Evolutionary conservation across 2,888 invertebrate species (phyloP), one percentile per base, ranked within the genome.

Genomic region (Eueremaeus valkanovi): DNA sequence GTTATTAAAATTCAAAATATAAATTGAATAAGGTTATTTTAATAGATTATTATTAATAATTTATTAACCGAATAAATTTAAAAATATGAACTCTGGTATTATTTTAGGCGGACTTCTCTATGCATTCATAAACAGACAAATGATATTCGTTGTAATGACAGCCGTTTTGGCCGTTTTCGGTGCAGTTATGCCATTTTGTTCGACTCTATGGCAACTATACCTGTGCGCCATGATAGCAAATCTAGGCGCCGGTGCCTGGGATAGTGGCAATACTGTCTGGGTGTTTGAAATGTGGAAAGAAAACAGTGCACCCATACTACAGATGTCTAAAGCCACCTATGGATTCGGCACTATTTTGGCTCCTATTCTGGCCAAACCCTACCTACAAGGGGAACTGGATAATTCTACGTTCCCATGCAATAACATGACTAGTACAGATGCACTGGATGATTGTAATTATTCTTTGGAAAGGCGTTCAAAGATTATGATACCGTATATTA

Each of bases 341-440:
- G 76, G 76, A 21, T 16, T 55, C 27, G 76, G 76, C 11, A 16
- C 42, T 11, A 49, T 76, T 24, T 29, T 76, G 16, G 27, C 68
- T 21, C 76, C 76, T n/a, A 9, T 76, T 45, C 11, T 74, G 1
- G 66, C 45, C n/a, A 40, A 33, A n/a, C 76, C 70, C 9, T 76
- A n/a, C 29, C 9, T 74, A 1, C 6, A 24, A 1, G 74, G 74
- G 5, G 40, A 74, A 21, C 51, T 45, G 9, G 36, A 58, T 29
- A 73, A 72, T 24, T 13, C 29, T n/a, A 75, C 42, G 1, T 1
- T 5, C 3, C 5, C 5, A 3, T 18, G 16, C 18, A 3, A 24
- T 24, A 58, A 58, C 24, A 21, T 58, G 18, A 45, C 45, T 45
- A 16, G 3, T 6, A 24, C 5, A 3, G 29, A 27, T 24, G 29